Base-by-base conservation (phyloP, 92 coral and sea anemone genomes). In the Porites cylindrica region DNA sequence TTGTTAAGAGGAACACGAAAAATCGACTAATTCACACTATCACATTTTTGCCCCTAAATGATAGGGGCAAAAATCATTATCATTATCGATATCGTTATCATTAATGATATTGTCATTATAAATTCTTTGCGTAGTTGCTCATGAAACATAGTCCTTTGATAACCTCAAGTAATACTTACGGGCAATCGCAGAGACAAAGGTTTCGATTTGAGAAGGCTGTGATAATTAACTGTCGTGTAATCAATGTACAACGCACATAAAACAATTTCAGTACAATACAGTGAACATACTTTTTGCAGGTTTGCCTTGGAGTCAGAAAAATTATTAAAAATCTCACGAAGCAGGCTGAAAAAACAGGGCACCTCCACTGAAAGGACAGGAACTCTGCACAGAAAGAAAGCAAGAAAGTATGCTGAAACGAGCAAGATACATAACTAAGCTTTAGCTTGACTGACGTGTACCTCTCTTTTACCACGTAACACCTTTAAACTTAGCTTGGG, bases 291-390 rank as follows among this genome's bases (percentile, higher is more conserved):
- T 91, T 96, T 94, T 58, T 94, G 95, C 71, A 96, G 70, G 68
- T 88, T 96, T 20, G 94, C 96, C 82, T 96, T 96, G 10, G 82
- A 83, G 88, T 97, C 99, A 3, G 95, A 91, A 75, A 96, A 87
- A 60, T 81, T 87, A 60, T 72, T 74, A 74, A 97, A 95, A 23
- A 97, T 82, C 61, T 97, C 99, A 71, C 98, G 90, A 76, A 97
- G 90, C 47, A 97, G 66, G 51, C 95, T 83, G 77, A 97, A 97
- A 88, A 95, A 97, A 74, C 99, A 95, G 17, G 85, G 78, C 51
- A 93, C 83, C 51, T 88, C 90, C 23, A 92, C 89, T 24, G 86
- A 63, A 66, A 90, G 93, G 47, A 91, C 85, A 59, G 92, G 81
- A 61, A 88, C 87, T 50, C 98, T 95, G 13, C 54, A 14, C 26